Evolutionary conservation across 2,797 vertebrate genomes (phyloP).

Genomic region (Atherinosoma microstoma): DNA sequence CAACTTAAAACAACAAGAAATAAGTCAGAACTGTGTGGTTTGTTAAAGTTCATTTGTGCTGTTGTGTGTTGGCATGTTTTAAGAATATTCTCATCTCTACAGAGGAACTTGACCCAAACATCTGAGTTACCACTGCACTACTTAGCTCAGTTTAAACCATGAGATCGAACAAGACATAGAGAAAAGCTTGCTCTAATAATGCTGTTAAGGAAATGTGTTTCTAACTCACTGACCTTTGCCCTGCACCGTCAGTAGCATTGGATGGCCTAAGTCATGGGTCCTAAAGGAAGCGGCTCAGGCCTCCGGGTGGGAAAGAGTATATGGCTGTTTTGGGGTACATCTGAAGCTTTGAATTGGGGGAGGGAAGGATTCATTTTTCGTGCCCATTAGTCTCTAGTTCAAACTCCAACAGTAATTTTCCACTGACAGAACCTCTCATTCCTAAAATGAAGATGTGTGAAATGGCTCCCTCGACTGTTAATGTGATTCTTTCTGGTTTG

Average conservation of each 20-base stretch:
- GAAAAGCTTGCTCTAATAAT: slow-evolving; percentile 68
- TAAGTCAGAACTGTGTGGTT: background rate
- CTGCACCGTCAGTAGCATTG: slow-evolving; percentile 76
- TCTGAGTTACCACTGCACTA: slow-evolving; percentile 13
- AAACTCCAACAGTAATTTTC: slow-evolving; percentile 31
- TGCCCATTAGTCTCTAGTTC: slow-evolving; percentile 48
- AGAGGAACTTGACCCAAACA: slow-evolving; percentile 14
- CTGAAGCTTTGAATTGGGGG: slow-evolving; percentile 53
- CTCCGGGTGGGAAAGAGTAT: slow-evolving; percentile 66
- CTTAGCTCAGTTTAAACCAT: slow-evolving; percentile 13
- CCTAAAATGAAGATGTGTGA: slow-evolving; percentile 54
- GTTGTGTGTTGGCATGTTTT: background rate
- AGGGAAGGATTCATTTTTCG: slow-evolving; percentile 49
- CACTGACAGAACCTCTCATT: slow-evolving; percentile 17
- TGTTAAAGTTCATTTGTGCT: background rate
- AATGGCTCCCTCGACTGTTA: slow-evolving; percentile 25
- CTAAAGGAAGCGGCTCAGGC: slow-evolving; percentile 75
- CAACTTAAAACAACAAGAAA: background rate
- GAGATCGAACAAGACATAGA: slow-evolving; percentile 27
- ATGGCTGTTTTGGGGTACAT: slow-evolving; percentile 58
- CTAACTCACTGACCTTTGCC: slow-evolving; percentile 77
- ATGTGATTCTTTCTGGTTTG: slow-evolving; percentile 1
- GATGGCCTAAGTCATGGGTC: slow-evolving; percentile 82
- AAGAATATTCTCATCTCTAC: background rate
- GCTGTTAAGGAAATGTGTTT: slow-evolving; percentile 79